phyloP scores from a whole-genome alignment of 2,113 vertebrate genomes.

The Saimiri boliviensis region DNA sequence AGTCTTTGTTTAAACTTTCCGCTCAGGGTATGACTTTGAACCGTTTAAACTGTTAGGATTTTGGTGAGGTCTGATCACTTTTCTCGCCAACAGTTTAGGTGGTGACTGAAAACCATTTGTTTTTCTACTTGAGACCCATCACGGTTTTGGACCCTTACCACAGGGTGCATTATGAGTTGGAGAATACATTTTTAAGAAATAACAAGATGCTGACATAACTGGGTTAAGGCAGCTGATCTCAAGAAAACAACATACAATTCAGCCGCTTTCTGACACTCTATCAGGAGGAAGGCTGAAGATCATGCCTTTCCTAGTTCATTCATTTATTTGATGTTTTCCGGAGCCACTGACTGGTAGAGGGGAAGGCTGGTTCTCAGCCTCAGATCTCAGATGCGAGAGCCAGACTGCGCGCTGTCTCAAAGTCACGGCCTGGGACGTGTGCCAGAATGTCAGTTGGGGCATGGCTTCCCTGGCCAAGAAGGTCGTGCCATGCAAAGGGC shows the following conservation, averaged over 20 bases:
- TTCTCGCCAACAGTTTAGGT: rapidly evolving
- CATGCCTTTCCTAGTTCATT: too few species aligned
- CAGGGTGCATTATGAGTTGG: rapidly evolving
- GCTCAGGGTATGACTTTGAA: neutral
- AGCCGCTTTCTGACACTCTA: rapidly evolving
- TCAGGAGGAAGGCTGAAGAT: rapidly evolving
- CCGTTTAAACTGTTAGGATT: neutral
- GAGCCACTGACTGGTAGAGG: neutral
- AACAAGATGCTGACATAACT: rapidly evolving
- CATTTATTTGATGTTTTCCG: neutral
- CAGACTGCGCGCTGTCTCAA: neutral
- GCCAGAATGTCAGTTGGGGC: rapidly evolving
- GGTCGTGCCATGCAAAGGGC: neutral
- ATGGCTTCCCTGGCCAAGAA: rapidly evolving
- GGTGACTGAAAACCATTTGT: neutral
- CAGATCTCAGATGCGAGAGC: rapidly evolving
- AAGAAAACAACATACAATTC: rapidly evolving
- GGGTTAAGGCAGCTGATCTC: neutral
- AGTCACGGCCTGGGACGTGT: neutral
- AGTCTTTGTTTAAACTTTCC: neutral
- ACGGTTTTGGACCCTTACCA: rapidly evolving
- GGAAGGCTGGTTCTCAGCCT: neutral
- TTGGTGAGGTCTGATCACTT: neutral
- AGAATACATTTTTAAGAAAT: rapidly evolving
- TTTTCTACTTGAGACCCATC: rapidly evolving